Base-by-base conservation (phyloP, 2,888 invertebrate genomes). In the Caenorhabditis sp. region DNA sequence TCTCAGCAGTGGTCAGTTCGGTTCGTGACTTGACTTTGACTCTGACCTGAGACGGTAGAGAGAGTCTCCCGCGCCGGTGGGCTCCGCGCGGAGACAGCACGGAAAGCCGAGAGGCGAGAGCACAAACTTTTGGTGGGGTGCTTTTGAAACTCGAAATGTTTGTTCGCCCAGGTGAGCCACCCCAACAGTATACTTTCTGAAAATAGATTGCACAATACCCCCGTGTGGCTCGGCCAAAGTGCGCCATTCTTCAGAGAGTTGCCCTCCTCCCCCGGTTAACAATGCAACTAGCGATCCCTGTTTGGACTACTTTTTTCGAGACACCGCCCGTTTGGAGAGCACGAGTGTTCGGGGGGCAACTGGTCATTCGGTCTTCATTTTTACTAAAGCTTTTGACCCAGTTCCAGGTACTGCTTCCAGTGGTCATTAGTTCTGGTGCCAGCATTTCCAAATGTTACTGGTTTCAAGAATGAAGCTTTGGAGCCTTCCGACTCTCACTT, bases 141-240 rank as follows among this genome's bases (percentile, higher is more conserved):
- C 77, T 77, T 77, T 77, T 77, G 77, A 77, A 77, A 77, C 77
- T 77, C 69, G 77, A 76, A 74, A 77, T 77, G 77, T 77, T 77
- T 77, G 77, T 68, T 69, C 77, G 77, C 69, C 58, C 54, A 54
- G 77, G 68, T 63, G 77, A 70, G 77, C 69, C 77, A 77, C 69
- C 59, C 72, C 69, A 61, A 77, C 77, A 77, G 77, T 80, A 72
- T 70, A 79, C 79, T 79, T 72, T 72, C 79, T 79, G 79, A 79
- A 79, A 79, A 79, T 79, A 79, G 79, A 79, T 79, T 79, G 79
- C 79, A 79, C 72, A 70, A 72, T 69, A 79, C 79, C 49, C 51
- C 31, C 38, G n/a, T n/a, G 41, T 16, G 4, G 66, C 38, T 6
- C 66, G 75, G 75, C 75, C 77, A 61, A 54, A 77, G 69, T 69